Evolutionary conservation across 2,797 vertebrate species (phyloP).

Genomic region (Pitangus sulphuratus): DNA sequence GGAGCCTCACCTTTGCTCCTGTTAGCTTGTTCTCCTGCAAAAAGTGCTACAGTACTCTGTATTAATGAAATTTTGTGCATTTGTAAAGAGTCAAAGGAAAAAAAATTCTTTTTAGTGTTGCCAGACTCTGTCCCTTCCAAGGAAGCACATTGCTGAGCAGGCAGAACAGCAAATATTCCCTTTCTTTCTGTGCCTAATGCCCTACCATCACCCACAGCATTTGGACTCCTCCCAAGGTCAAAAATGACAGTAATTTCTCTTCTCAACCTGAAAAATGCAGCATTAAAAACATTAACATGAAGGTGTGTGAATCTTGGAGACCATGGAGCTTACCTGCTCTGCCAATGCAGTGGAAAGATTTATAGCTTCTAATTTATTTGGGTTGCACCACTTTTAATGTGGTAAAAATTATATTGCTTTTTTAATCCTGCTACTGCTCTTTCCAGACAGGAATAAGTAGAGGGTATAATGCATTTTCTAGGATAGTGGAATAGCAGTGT

Average conservation of each 20-base stretch:
- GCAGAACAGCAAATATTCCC: neutral
- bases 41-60: neutral
- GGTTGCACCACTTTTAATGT: neutral
- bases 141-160: neutral
- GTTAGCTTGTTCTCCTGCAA: neutral
- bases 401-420: neutral
- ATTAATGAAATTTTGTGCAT: neutral
- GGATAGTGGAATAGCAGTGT: rapidly evolving
- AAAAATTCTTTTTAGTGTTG: neutral
- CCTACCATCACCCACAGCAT: neutral
- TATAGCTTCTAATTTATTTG: neutral
- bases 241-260: neutral
- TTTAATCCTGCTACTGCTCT: neutral
- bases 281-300: neutral
- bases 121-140: neutral
- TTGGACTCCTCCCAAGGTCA: neutral
- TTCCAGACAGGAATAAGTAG: neutral
- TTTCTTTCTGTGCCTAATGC: neutral
- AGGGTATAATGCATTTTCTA: neutral
- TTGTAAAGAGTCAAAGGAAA: neutral
- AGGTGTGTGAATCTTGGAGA: neutral
- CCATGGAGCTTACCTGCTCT: neutral
- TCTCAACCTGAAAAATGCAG: neutral
- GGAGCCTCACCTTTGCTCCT: neutral
- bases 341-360: neutral